phyloP scores from a whole-genome alignment of 2,113 vertebrate genomes.

The Gadus chalcogrammus region DNA sequence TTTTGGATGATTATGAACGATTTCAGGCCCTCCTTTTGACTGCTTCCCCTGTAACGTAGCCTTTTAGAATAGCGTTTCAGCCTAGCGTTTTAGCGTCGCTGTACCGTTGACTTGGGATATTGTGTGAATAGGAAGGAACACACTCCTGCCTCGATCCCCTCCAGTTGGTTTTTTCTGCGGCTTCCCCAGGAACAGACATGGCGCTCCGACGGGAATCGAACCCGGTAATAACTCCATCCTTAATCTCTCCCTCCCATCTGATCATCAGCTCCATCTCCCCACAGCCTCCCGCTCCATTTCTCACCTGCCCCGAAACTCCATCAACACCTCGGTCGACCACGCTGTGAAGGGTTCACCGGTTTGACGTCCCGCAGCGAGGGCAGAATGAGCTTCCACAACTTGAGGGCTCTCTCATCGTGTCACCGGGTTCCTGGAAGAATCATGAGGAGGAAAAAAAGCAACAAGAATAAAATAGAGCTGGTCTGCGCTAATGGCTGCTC shows the following conservation, averaged over 20 bases:
- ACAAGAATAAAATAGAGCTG: constrained; percentile 49
- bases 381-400: constrained; percentile 74
- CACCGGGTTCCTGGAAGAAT: constrained; percentile 55
- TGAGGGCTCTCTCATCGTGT: not conserved
- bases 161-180: constrained; percentile 49
- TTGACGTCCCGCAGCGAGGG: constrained; percentile 66
- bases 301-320: constrained; percentile 68
- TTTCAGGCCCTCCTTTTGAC: constrained; percentile 22
- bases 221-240: constrained; percentile 63
- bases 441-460: constrained; percentile 19
- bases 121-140: constrained; percentile 44
- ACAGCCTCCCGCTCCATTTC: constrained; percentile 63
- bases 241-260: constrained; percentile 68
- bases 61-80: constrained; percentile 14
- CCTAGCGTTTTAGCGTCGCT: constrained; percentile 25
- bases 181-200: constrained; percentile 61
- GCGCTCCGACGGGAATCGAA: constrained; percentile 49
- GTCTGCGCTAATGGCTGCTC: constrained; percentile 70
- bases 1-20: constrained; percentile 46
- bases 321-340: constrained; percentile 66
- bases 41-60: not conserved
- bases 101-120: constrained; percentile 41
- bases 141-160: constrained; percentile 39
- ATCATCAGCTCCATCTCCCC: constrained; percentile 65
- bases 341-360: constrained; percentile 56